These are phyloP conservation scores for Euproctis similis DNA, from an alignment of 2,888 invertebrate genomes.

Conservation along the genomic window DNA sequence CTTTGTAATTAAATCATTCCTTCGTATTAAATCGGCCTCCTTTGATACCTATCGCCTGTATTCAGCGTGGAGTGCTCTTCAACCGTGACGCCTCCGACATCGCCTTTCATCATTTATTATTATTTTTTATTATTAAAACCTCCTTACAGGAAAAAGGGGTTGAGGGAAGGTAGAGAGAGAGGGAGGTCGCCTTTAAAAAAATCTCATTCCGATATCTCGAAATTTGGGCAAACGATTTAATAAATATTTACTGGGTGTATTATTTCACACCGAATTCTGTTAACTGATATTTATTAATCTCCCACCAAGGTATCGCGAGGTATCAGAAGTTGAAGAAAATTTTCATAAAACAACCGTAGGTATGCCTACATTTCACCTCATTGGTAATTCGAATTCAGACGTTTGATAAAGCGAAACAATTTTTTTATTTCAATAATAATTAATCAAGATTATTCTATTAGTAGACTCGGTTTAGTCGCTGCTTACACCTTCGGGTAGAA, in stretches of 20 bases:
- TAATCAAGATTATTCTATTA: too few species aligned
- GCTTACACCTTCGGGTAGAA: too few species aligned
- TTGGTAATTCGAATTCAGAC: too few species aligned
- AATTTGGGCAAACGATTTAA: slow-evolving; percentile 22
- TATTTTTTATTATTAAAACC: slow-evolving; percentile 41
- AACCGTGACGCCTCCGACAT: slow-evolving; percentile 37
- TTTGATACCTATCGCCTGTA: slow-evolving; percentile 50
- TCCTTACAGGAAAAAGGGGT: slow-evolving; percentile 32
- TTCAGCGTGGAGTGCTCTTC: slow-evolving; percentile 46
- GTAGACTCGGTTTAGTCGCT: too few species aligned
- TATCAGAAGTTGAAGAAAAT: too few species aligned
- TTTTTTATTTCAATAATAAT: too few species aligned
- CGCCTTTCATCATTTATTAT: slow-evolving; percentile 45
- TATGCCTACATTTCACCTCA: too few species aligned
- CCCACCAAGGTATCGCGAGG: too few species aligned
- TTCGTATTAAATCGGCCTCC: slow-evolving; percentile 52
- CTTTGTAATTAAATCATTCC: slow-evolving; percentile 62
- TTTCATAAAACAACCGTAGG: too few species aligned
- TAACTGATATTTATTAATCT: too few species aligned
- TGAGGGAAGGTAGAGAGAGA: slow-evolving; percentile 33
- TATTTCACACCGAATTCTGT: slow-evolving; percentile 20
- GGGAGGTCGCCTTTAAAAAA: slow-evolving; percentile 22
- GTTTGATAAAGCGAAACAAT: too few species aligned
- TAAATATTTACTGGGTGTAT: slow-evolving; percentile 17
- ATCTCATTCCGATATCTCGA: slow-evolving; percentile 19